A percentile compares a stretch with the other conserved stretches of the same genome.
phyloP scores from a whole-genome alignment of 2,888 invertebrate genomes.

The Allygus modestus region DNA sequence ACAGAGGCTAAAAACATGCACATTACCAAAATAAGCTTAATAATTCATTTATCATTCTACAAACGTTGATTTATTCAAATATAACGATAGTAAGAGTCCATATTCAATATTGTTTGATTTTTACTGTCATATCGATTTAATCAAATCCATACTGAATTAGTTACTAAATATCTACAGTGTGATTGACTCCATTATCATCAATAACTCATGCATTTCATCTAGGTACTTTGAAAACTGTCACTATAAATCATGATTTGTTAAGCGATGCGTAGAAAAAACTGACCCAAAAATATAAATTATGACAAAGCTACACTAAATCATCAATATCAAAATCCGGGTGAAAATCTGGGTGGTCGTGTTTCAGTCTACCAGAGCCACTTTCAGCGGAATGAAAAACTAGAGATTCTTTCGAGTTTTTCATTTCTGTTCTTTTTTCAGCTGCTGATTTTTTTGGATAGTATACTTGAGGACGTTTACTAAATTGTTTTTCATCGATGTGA shows the following conservation, averaged over 20 bases:
- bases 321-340: slow-evolving; percentile 50
- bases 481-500: neutral
- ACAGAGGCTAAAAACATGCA: neutral
- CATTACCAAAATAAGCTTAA: neutral
- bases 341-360: slow-evolving; percentile 25
- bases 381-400: slow-evolving; percentile 52
- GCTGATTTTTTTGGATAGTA: slow-evolving; percentile 40
- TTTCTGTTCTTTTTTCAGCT: slow-evolving; percentile 45
- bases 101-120: too few species aligned
- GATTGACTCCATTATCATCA: too few species aligned
- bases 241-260: too few species aligned
- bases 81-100: too few species aligned
- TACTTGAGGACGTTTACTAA: slow-evolving; percentile 28
- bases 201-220: too few species aligned
- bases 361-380: slow-evolving; percentile 30
- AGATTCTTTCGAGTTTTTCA: slow-evolving; percentile 52
- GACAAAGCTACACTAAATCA: neutral
- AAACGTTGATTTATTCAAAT: neutral
- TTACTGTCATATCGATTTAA: too few species aligned
- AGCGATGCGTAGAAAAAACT: too few species aligned
- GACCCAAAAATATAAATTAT: neutral
- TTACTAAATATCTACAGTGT: too few species aligned
- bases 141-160: too few species aligned
- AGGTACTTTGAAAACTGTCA: too few species aligned
- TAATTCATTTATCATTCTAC: neutral